phyloP scores from a whole-genome alignment of 2,797 vertebrate species.

The Pseudomugil gertrudae region DNA sequence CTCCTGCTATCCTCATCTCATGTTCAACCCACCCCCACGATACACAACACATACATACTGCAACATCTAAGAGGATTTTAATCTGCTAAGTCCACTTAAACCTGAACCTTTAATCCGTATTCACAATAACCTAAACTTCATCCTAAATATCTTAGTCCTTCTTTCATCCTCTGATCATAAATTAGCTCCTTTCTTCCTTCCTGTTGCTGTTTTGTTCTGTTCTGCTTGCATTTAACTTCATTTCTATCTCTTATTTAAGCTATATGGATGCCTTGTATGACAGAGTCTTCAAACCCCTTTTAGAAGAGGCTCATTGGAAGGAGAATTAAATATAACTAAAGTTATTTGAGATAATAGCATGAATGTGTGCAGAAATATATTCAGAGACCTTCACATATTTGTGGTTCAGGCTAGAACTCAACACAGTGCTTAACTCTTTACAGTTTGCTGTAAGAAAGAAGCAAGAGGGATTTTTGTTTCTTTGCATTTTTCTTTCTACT shows the following conservation, averaged over 20 bases:
- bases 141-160: background rate
- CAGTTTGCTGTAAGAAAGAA: too few species aligned
- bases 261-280: background rate
- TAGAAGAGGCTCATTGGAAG: background rate
- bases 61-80: slow-evolving; percentile 3
- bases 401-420: background rate
- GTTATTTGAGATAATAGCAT: background rate
- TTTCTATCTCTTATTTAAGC: background rate
- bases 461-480: too few species aligned
- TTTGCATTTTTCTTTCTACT: too few species aligned
- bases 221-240: background rate
- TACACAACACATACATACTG: slow-evolving; percentile 10
- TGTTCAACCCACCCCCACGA: slow-evolving; percentile 9
- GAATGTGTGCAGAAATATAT: background rate
- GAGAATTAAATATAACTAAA: background rate
- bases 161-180: background rate
- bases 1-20: slow-evolving; percentile 27
- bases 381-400: background rate
- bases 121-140: background rate
- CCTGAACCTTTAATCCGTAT: slow-evolving; percentile 17
- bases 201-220: background rate
- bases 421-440: too few species aligned
- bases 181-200: background rate
- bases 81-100: background rate
- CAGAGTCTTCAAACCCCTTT: background rate